Percentiles rank a stretch among this genome's conserved stretches.
These are phyloP conservation scores for Tachina fera DNA, from an alignment of 2,888 invertebrate species.

Conservation along the genomic window DNA sequence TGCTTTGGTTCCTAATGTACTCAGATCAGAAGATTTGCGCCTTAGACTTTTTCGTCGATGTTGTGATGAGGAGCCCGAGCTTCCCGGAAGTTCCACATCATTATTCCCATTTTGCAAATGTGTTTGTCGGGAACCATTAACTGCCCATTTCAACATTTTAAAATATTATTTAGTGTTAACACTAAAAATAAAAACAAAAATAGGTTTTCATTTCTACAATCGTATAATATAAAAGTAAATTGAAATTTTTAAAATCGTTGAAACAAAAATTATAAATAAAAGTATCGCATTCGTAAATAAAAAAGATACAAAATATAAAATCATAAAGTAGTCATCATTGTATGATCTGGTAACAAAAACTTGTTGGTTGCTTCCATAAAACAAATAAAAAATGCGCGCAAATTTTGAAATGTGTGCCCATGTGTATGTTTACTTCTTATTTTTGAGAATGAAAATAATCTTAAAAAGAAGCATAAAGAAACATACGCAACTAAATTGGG, in stretches of 20 bases:
- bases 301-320: slow-evolving; percentile 19
- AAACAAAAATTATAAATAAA: background rate
- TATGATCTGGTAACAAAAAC: slow-evolving; percentile 31
- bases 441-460: slow-evolving; percentile 22
- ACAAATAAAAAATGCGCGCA: slow-evolving; percentile 56
- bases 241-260: background rate
- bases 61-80: slow-evolving; percentile 41
- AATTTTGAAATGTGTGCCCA: background rate
- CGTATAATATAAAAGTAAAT: background rate
- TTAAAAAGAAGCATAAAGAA: slow-evolving; percentile 16
- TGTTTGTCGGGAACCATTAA: slow-evolving; percentile 79
- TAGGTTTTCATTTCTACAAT: slow-evolving; percentile 17
- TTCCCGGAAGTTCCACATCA: slow-evolving; percentile 9
- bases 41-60: slow-evolving; percentile 71
- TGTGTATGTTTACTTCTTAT: slow-evolving; percentile 14
- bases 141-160: slow-evolving; percentile 82
- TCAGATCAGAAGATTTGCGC: slow-evolving; percentile 75
- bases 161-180: background rate
- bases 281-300: background rate
- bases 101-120: slow-evolving; percentile 73
- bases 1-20: slow-evolving; percentile 60
- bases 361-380: slow-evolving; percentile 36
- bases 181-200: slow-evolving; percentile 28
- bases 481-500: slow-evolving; percentile 38
- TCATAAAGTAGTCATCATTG: slow-evolving; percentile 6